Conservation (phyloP, 2,888 invertebrate genomes). For the Campaea margaritaria region DNA sequence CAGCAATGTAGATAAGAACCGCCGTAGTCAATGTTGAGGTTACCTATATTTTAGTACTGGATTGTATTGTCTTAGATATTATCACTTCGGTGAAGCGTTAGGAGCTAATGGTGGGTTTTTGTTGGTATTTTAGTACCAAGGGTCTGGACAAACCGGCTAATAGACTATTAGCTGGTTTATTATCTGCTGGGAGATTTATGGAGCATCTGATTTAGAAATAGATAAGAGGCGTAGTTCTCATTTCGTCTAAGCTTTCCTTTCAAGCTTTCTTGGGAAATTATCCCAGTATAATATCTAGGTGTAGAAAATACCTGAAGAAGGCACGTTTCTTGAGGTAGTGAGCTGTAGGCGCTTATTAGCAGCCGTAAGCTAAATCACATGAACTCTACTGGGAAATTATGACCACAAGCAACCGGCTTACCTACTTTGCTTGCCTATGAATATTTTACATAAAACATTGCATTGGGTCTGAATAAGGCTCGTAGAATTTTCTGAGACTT, state of each 20-base stretch:
- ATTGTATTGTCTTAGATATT: constrained; percentile 26
- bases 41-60: constrained; percentile 27
- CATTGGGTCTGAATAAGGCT: neutral
- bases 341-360: constrained; percentile 9
- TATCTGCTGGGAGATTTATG: neutral
- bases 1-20: constrained; percentile 40
- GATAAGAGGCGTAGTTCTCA: no score
- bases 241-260: no score
- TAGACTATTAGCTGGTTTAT: neutral
- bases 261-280: neutral
- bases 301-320: neutral
- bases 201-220: no score
- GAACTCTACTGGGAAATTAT: constrained; percentile 12
- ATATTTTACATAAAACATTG: neutral
- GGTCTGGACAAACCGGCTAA: neutral
- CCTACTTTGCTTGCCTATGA: constrained; percentile 5
- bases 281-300: neutral
- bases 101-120: constrained; percentile 7
- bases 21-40: constrained; percentile 31
- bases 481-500: neutral
- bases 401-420: constrained; percentile 1
- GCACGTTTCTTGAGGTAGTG: neutral
- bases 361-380: constrained; percentile 8
- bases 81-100: constrained; percentile 15
- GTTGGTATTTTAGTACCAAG: neutral